Evolutionary conservation across 2,888 invertebrate genomes (phyloP).

Genomic region (Noctua janthina): DNA sequence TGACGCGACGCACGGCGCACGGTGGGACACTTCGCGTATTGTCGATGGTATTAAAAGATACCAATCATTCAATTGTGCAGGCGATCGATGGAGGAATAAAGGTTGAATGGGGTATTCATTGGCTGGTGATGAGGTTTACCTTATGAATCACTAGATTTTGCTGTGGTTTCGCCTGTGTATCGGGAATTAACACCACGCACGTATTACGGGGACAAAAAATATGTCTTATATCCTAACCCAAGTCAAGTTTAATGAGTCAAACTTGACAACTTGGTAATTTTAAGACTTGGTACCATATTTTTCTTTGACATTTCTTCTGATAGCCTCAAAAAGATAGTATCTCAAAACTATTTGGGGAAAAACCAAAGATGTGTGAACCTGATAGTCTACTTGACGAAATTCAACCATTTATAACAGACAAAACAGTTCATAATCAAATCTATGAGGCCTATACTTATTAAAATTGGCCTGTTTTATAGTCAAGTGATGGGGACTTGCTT

Average conservation of each 20-base stretch:
- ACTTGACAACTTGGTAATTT: background rate
- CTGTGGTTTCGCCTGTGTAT: background rate
- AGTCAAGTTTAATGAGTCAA: background rate
- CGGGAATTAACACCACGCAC: background rate
- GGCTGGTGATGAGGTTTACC: slow-evolving; percentile 34
- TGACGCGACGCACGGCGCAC: slow-evolving; percentile 66
- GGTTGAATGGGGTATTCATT: slow-evolving; percentile 35
- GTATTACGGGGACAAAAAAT: background rate
- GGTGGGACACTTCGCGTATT: slow-evolving; percentile 69
- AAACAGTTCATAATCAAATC: slow-evolving; percentile 21
- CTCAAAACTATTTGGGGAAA: background rate
- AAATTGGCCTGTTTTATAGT: slow-evolving; percentile 34
- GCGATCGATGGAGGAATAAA: slow-evolving; percentile 53
- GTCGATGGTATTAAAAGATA: slow-evolving; percentile 63
- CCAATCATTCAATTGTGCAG: slow-evolving; percentile 64
- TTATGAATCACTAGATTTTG: slow-evolving; percentile 5
- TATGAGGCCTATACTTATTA: slow-evolving; percentile 47
- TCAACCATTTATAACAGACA: slow-evolving; percentile 7
- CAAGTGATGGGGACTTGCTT: slow-evolving; percentile 13
- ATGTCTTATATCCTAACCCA: background rate
- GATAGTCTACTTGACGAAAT: background rate
- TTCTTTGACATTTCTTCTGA: no score
- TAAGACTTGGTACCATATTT: background rate
- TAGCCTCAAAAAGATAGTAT: background rate
- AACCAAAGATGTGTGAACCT: background rate